These are phyloP conservation scores for Dryomyza anilis DNA, from an alignment of 2,888 invertebrate genomes.

Conservation along the genomic window DNA sequence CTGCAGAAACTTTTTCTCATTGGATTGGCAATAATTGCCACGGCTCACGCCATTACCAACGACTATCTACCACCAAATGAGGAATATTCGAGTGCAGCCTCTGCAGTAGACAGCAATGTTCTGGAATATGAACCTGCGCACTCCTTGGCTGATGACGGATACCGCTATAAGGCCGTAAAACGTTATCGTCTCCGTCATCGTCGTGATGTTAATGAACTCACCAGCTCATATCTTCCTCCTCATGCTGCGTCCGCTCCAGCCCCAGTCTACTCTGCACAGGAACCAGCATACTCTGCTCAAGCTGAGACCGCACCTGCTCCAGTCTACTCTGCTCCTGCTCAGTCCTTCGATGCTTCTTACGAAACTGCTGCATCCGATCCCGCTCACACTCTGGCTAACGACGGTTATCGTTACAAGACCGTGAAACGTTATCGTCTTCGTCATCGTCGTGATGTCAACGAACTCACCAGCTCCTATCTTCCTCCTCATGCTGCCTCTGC, in stretches of 20 bases:
- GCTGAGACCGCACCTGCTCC: constrained; percentile 4
- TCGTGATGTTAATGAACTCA: constrained; percentile 32
- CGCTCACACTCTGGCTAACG: constrained; percentile 11
- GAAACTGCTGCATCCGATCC: constrained; percentile 29
- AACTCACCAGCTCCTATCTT: constrained; percentile 20
- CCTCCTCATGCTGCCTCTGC: constrained; percentile 20
- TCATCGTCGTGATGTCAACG: constrained; percentile 32
- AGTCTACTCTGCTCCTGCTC: constrained; percentile 4
- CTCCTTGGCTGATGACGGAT: constrained; percentile 16
- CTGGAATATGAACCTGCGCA: constrained; percentile 29
- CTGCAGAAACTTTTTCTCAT: constrained; percentile 31
- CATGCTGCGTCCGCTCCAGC: constrained; percentile 14
- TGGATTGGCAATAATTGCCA: constrained; percentile 22
- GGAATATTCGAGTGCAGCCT: constrained; percentile 25
- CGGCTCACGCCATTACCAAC: constrained; percentile 16
- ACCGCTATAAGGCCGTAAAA: constrained; percentile 21
- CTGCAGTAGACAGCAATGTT: constrained; percentile 24
- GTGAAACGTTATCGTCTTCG: constrained; percentile 21
- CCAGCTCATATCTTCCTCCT: constrained; percentile 15
- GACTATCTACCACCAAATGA: constrained; percentile 34
- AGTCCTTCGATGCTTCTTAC: neutral
- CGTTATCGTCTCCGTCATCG: constrained; percentile 22
- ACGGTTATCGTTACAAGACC: constrained; percentile 23
- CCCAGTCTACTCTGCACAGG: constrained; percentile 11
- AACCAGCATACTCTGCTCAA: neutral